Conservation (phyloP, 1,140 invertebrate genomes). For the Coptotermes formosanus region DNA sequence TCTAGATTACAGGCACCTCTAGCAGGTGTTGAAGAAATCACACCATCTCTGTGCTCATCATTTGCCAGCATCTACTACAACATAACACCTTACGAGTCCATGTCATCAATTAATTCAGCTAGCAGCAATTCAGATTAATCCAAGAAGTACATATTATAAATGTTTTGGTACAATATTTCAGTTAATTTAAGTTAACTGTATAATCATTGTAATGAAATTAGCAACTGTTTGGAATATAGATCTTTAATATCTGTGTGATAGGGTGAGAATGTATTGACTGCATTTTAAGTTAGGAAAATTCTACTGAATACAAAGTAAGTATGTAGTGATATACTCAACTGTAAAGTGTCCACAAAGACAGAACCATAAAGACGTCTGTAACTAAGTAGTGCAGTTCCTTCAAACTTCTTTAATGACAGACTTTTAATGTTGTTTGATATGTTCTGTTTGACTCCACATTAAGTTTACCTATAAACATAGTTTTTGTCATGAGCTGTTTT, state of each 20-base stretch:
- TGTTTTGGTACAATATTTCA: not conserved
- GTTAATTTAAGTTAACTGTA: not conserved
- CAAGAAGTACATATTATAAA: not conserved
- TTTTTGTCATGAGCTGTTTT: no score
- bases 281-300: no score
- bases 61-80: conserved; percentile 37
- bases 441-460: no score
- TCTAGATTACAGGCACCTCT: conserved; percentile 35
- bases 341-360: not conserved
- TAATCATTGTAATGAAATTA: not conserved
- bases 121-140: conserved; percentile 1
- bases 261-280: not conserved
- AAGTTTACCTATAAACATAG: no score
- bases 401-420: no score
- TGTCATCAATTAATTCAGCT: conserved; percentile 24
- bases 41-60: conserved; percentile 39
- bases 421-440: no score
- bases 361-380: no score
- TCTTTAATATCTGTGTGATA: not conserved
- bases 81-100: conserved; percentile 31
- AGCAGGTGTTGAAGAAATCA: conserved; percentile 38
- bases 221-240: not conserved
- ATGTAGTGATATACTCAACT: not conserved
- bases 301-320: not conserved
- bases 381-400: no score